phyloP scores from a whole-genome alignment of 2,888 invertebrate species.

The Sialis fuliginosa region DNA sequence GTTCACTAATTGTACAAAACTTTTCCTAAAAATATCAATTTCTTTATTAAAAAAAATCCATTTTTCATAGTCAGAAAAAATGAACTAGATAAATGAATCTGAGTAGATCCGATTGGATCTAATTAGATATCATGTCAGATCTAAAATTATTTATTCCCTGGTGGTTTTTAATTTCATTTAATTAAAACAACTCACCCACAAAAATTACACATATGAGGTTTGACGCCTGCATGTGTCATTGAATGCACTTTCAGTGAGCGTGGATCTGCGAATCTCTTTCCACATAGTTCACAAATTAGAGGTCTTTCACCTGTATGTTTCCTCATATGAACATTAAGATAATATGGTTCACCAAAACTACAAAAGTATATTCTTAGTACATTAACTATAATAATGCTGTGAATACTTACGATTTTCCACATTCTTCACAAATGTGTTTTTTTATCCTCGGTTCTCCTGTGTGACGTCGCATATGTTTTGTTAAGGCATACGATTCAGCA shows the following conservation, averaged over 20 bases:
- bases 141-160: background rate
- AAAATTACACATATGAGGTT: constrained; percentile 16
- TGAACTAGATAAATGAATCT: background rate
- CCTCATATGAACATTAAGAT: constrained; percentile 17
- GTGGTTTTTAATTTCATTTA: background rate
- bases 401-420: constrained; percentile 20
- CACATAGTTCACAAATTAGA: constrained; percentile 15
- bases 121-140: no score
- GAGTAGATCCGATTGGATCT: no score
- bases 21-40: constrained; percentile 13
- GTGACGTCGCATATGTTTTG: constrained; percentile 32
- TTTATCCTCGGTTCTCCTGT: constrained; percentile 30
- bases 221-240: constrained; percentile 17
- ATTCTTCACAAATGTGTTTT: constrained; percentile 28
- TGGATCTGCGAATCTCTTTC: constrained; percentile 19
- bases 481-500: constrained; percentile 32
- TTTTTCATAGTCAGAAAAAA: background rate
- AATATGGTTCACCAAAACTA: constrained; percentile 18
- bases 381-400: background rate
- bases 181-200: constrained; percentile 14
- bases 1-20: constrained; percentile 17
- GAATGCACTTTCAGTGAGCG: constrained; percentile 17
- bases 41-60: background rate
- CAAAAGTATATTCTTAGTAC: constrained; percentile 6
- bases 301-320: constrained; percentile 20